phyloP scores from a whole-genome alignment of 1,140 invertebrate genomes.

The Stegodyphus dumicola region DNA sequence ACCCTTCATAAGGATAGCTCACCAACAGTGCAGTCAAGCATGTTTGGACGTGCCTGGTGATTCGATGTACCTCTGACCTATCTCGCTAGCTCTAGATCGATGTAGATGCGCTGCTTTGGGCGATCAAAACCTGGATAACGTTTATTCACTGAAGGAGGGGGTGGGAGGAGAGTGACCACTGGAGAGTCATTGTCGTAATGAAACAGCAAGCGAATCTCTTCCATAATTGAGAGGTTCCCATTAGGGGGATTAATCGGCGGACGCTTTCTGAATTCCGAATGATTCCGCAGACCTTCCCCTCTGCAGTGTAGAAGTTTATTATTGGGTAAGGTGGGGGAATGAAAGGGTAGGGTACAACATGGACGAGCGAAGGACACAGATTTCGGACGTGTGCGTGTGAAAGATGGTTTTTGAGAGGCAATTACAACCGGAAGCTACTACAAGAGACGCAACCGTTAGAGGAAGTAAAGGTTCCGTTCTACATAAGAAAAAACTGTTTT shows the following conservation, averaged over 20 bases:
- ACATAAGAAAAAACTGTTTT: no score
- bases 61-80: no score
- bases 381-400: constrained; percentile 32
- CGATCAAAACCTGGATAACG: no score
- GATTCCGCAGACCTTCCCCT: neutral
- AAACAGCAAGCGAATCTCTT: constrained; percentile 43
- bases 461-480: neutral
- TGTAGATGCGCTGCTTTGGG: no score
- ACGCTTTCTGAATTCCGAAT: constrained; percentile 38
- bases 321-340: neutral
- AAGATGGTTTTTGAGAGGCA: neutral
- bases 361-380: constrained; percentile 6
- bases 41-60: no score
- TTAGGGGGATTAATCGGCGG: constrained; percentile 49
- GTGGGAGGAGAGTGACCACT: neutral
- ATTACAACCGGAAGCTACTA: constrained; percentile 19
- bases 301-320: neutral
- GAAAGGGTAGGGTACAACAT: neutral
- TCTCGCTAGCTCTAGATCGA: no score
- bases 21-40: no score
- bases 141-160: neutral
- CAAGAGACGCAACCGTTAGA: no score
- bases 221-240: constrained; percentile 55
- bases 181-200: constrained; percentile 51
- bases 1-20: no score